These are phyloP conservation scores for Hypocryptadius cinnamomeus DNA, from an alignment of 2,113 vertebrate genomes.

Conservation along the genomic window DNA sequence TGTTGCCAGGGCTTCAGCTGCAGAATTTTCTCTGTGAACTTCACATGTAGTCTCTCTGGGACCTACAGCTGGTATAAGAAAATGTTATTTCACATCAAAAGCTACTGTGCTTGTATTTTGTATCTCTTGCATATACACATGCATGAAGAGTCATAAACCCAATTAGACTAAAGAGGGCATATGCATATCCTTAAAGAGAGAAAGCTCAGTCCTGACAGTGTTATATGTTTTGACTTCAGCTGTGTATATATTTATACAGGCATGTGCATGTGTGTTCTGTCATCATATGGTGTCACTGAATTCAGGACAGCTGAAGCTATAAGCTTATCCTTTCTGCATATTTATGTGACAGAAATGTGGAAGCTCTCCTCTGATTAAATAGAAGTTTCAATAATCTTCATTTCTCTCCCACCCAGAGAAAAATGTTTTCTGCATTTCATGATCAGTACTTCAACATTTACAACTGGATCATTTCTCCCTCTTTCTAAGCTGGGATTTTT, in stretches of 20 bases:
- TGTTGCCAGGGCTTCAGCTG: neutral
- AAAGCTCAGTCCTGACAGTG: constrained; percentile 7
- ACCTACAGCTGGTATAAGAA: neutral
- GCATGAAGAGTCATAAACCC: neutral
- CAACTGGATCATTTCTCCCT: neutral
- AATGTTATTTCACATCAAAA: constrained; percentile 16
- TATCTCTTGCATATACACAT: neutral
- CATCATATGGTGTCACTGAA: constrained; percentile 11
- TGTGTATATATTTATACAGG: constrained; percentile 24
- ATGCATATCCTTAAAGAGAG: neutral
- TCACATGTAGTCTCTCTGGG: neutral
- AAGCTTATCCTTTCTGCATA: constrained; percentile 17
- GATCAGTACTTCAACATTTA: neutral
- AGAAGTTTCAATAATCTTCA: constrained; percentile 9
- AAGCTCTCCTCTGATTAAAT: constrained; percentile 2
- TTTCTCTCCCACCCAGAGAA: neutral
- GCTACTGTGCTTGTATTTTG: neutral
- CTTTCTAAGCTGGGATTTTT: neutral
- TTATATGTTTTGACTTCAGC: constrained; percentile 7
- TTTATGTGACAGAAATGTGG: constrained; percentile 35
- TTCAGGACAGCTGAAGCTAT: constrained; percentile 21
- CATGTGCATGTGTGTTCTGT: constrained; percentile 23
- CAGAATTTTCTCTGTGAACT: neutral
- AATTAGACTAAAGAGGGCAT: constrained; percentile 4
- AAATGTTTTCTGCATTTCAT: neutral